These are phyloP conservation scores for Pandemis corylana DNA, from an alignment of 2,888 invertebrate genomes.

Conservation along the genomic window DNA sequence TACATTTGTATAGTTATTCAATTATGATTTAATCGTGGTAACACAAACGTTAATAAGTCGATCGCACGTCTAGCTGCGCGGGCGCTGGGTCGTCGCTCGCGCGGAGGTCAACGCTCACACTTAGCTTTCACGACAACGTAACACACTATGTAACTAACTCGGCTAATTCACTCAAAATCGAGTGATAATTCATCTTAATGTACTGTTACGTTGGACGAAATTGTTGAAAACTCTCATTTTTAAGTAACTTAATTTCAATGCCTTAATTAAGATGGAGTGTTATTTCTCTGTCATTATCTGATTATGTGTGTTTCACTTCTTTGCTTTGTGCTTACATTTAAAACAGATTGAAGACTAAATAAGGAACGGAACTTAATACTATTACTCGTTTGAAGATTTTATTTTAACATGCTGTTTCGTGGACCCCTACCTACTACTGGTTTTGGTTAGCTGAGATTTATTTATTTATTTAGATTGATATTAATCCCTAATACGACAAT, in stretches of 20 bases:
- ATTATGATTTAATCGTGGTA: slow-evolving; percentile 23
- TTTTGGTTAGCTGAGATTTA: too few relatives aligned
- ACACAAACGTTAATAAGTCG: slow-evolving; percentile 24
- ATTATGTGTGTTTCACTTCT: neutral
- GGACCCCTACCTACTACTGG: too few relatives aligned
- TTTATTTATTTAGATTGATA: too few relatives aligned
- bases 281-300: neutral
- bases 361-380: too few relatives aligned
- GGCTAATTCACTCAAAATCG: slow-evolving; percentile 18
- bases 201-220: slow-evolving; percentile 16
- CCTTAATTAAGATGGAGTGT: slow-evolving; percentile 2
- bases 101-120: slow-evolving; percentile 68
- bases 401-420: too few relatives aligned
- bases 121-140: slow-evolving; percentile 60
- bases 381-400: too few relatives aligned
- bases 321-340: neutral
- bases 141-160: slow-evolving; percentile 38
- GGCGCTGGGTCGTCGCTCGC: slow-evolving; percentile 75
- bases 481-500: too few relatives aligned
- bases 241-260: slow-evolving; percentile 9
- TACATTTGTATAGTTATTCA: slow-evolving; percentile 12
- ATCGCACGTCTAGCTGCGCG: slow-evolving; percentile 16
- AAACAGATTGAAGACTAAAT: too few relatives aligned
- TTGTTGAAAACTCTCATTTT: slow-evolving; percentile 6
- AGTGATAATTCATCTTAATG: slow-evolving; percentile 13